Evolutionary conservation across 1,140 invertebrate genomes (phyloP).

Genomic region (Coelopa frigida): DNA sequence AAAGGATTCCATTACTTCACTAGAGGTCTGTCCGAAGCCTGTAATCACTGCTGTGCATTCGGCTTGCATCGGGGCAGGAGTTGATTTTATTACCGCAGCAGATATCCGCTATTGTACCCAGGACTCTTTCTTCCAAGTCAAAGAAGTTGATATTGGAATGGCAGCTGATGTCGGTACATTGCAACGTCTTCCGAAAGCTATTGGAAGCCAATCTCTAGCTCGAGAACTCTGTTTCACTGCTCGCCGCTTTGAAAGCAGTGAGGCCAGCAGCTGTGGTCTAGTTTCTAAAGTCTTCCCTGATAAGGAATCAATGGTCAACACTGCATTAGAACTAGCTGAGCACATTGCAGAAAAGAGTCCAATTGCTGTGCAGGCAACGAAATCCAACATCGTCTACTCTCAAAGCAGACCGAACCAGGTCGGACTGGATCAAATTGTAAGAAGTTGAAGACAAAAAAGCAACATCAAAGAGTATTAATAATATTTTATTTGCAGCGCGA

Average conservation of each 20-base stretch:
- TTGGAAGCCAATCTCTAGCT: slow-evolving; percentile 80
- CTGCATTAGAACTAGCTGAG: slow-evolving; percentile 65
- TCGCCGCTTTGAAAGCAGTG: slow-evolving; percentile 69
- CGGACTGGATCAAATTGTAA: slow-evolving; percentile 81
- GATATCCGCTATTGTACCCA: slow-evolving; percentile 89
- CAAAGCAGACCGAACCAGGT: slow-evolving; percentile 80
- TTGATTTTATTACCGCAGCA: slow-evolving; percentile 77
- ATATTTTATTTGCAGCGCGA: slow-evolving; percentile 54
- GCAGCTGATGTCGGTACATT: slow-evolving; percentile 92
- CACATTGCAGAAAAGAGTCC: slow-evolving; percentile 87
- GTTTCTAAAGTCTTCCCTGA: slow-evolving; percentile 54
- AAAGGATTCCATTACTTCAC: slow-evolving; percentile 61
- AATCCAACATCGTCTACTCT: slow-evolving; percentile 76
- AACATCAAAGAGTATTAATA: too few species aligned
- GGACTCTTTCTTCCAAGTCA: slow-evolving; percentile 90
- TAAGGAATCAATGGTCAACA: slow-evolving; percentile 52
- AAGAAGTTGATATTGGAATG: slow-evolving; percentile 79
- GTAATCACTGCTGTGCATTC: slow-evolving; percentile 82
- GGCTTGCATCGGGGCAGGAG: slow-evolving; percentile 84
- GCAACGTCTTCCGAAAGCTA: slow-evolving; percentile 87
- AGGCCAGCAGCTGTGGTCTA: slow-evolving; percentile 70
- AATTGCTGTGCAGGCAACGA: slow-evolving; percentile 86
- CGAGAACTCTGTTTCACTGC: slow-evolving; percentile 84
- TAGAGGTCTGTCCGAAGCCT: slow-evolving; percentile 80
- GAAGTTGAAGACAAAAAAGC: too few species aligned